Evolutionary conservation across 2,888 invertebrate genomes (phyloP).

Genomic region (Leucophenga montana): DNA sequence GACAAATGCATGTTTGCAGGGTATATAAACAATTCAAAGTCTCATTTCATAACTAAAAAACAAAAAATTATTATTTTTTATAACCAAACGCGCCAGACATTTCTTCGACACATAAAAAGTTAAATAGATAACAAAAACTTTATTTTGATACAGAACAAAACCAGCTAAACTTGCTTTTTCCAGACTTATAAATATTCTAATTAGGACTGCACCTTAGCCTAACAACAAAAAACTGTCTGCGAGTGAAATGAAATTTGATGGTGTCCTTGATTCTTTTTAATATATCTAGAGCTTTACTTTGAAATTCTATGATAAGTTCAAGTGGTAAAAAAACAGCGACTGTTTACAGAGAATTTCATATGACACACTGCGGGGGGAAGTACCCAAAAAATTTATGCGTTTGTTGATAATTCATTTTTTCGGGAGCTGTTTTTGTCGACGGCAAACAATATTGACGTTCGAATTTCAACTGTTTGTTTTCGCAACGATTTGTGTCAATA

Average conservation of each 20-base stretch:
- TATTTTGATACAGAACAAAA: neutral
- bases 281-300: no score
- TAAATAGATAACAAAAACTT: no score
- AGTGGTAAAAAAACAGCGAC: no score
- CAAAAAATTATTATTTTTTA: neutral
- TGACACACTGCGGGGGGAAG: neutral
- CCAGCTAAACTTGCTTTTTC: neutral
- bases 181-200: neutral
- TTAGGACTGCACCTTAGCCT: no score
- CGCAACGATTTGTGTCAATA: neutral
- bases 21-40: no score
- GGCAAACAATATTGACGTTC: neutral
- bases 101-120: neutral
- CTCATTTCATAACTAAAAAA: slow-evolving; percentile 12
- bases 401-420: neutral
- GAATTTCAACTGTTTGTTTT: slow-evolving; percentile 5
- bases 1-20: no score
- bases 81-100: neutral
- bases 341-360: no score
- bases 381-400: neutral
- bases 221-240: no score
- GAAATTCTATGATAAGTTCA: no score
- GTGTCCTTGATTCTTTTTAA: no score
- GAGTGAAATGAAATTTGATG: no score
- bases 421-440: no score